These are phyloP conservation scores for Rachycentron canadum DNA, from an alignment of 2,797 vertebrate species.

Conservation along the genomic window DNA sequence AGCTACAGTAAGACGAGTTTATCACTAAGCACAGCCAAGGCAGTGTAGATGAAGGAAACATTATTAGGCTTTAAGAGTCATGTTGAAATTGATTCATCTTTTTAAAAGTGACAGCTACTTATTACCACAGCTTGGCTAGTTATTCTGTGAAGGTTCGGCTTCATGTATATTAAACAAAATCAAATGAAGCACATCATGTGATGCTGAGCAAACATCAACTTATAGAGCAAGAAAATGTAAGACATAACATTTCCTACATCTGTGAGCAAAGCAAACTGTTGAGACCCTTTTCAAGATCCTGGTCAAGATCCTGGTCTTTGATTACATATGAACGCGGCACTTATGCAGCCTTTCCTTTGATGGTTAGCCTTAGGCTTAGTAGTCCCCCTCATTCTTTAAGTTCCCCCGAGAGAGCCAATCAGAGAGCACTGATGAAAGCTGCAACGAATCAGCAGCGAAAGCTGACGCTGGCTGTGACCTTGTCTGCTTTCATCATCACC, in stretches of 20 bases:
- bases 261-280: background rate
- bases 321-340: slow-evolving; percentile 31
- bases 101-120: no score
- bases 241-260: background rate
- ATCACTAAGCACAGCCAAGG: background rate
- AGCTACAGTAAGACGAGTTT: background rate
- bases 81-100: no score
- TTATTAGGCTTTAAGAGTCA: no score
- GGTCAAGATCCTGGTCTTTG: slow-evolving; percentile 1
- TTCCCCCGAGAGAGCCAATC: slow-evolving; percentile 61
- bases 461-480: slow-evolving; percentile 38
- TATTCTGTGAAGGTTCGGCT: no score
- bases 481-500: slow-evolving; percentile 53
- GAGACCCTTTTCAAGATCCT: background rate
- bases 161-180: no score
- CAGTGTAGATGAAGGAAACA: background rate
- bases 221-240: background rate
- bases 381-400: slow-evolving; percentile 47
- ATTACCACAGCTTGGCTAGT: no score
- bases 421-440: slow-evolving; percentile 68
- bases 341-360: slow-evolving; percentile 49
- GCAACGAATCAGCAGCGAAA: slow-evolving; percentile 53
- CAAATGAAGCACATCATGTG: background rate
- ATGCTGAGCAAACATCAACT: background rate
- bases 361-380: slow-evolving; percentile 43